phyloP scores from a whole-genome alignment of 1,140 invertebrate genomes.

The Eufriesea mexicana region DNA sequence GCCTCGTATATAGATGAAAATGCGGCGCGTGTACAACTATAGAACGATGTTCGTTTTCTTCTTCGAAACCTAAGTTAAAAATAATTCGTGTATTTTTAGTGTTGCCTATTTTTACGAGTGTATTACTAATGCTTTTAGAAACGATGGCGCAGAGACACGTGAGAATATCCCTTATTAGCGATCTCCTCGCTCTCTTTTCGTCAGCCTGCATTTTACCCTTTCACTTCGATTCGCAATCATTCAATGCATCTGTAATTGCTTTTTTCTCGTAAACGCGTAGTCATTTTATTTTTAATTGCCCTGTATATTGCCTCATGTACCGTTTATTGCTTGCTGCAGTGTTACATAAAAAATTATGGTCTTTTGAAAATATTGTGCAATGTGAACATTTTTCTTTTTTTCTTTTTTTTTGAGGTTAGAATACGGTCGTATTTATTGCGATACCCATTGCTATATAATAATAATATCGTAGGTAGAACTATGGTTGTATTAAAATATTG shows the following conservation, averaged over 20 bases:
- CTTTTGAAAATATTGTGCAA: too few species aligned
- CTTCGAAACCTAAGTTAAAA: conserved; percentile 12
- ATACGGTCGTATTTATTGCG: too few species aligned
- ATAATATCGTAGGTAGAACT: too few species aligned
- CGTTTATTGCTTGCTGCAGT: too few species aligned
- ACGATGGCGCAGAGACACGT: not conserved
- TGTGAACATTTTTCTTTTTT: too few species aligned
- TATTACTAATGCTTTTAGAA: conserved; percentile 24
- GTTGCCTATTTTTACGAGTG: conserved; percentile 46
- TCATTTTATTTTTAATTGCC: too few species aligned
- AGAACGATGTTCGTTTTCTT: conserved; percentile 7
- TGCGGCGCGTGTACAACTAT: not conserved
- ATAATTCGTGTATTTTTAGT: conserved; percentile 43
- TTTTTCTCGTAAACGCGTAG: not conserved
- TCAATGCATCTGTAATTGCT: not conserved
- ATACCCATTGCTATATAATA: too few species aligned
- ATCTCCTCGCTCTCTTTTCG: not conserved
- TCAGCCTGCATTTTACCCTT: conserved; percentile 1
- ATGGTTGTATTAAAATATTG: too few species aligned
- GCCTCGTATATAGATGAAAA: not conserved
- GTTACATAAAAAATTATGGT: too few species aligned
- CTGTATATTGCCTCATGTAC: too few species aligned
- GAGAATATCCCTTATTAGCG: not conserved
- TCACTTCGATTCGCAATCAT: not conserved
- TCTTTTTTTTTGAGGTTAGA: too few species aligned